Evolutionary conservation across 2,113 vertebrate species (phyloP), one percentile per base, ranked within the genome.

Genomic region (Rousettus leschenaultii): DNA sequence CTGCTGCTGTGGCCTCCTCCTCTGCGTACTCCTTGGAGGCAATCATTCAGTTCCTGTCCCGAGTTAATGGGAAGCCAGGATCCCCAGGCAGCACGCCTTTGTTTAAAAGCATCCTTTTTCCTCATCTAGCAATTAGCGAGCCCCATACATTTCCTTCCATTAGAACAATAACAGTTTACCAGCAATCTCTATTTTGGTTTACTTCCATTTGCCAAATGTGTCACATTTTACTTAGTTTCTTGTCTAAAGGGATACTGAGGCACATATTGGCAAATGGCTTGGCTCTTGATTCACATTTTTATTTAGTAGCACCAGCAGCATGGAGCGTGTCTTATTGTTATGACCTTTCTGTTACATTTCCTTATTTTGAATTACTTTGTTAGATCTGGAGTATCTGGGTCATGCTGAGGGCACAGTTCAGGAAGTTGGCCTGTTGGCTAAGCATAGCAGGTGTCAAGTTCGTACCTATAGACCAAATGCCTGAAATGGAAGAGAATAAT

Each of bases 401-500:
- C 80, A 61, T 68, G 24, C 79, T 55, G 71, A 84, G 45, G 77
- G 40, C 84, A 70, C 45, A 85, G 15, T 92, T 95, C 30, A 59
- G 57, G 61, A 86, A 94, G 55, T 90, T 66, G 40, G 77, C 66
- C 57, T 88, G 7, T 77, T 91, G 75, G 21, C 91, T 68, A 53
- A 89, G 80, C 84, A 45, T 75, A 84, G 57, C 95, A 80, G 66
- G 43, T 83, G 14, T 84, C 85, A 48, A 48, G 11, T 22, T 90
- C 70, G 33, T 57, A 26, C 59, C 65, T 75, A 10, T 55, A 85
- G 95, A 91, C 57, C 53, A 79, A 43, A 59, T 89, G 35, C 48
- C 11, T 51, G 59, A 89, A 75, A 71, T 63, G 26, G 51, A 96
- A 89, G 75, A 95, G 63, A 89, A 33, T 43, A 82, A 93, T 94